Conservation (phyloP, 2,113 vertebrate genomes). For the Taurulus bubalis region DNA sequence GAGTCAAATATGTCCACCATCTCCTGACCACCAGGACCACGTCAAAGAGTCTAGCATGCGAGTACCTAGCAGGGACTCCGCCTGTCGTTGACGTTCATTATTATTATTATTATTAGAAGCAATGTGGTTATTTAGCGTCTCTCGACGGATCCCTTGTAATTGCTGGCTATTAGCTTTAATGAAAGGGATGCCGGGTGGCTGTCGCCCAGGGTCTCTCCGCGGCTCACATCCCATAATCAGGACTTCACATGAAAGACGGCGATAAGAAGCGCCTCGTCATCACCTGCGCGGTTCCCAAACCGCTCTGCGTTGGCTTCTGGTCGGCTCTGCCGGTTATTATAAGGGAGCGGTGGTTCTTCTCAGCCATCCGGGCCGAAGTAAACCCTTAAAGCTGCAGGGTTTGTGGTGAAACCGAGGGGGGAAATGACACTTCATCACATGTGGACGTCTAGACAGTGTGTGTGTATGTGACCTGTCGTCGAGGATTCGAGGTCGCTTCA, state of each 20-base stretch:
- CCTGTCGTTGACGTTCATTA: constrained; percentile 16
- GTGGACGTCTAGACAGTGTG: constrained; percentile 37
- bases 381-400: constrained; percentile 17
- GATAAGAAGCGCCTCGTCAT: constrained; percentile 47
- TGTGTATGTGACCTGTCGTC: constrained; percentile 32
- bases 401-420: constrained; percentile 3
- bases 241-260: constrained; percentile 61
- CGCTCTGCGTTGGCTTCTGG: not conserved
- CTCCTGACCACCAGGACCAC: constrained; percentile 54
- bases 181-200: constrained; percentile 70
- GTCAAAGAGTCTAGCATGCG: constrained; percentile 14
- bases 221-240: constrained; percentile 68
- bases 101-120: constrained; percentile 51
- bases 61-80: constrained; percentile 2
- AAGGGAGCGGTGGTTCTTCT: constrained; percentile 4
- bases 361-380: too few species aligned
- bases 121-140: constrained; percentile 66
- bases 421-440: constrained; percentile 15
- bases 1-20: constrained; percentile 38
- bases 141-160: constrained; percentile 79
- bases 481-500: not conserved
- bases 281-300: constrained; percentile 53
- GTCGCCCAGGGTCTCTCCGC: constrained; percentile 61
- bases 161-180: constrained; percentile 78
- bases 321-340: not conserved